Percentiles rank a stretch among this genome's conserved stretches.
These are phyloP conservation scores for Anorthoa munda DNA, from an alignment of 2,888 invertebrate genomes.

Conservation along the genomic window DNA sequence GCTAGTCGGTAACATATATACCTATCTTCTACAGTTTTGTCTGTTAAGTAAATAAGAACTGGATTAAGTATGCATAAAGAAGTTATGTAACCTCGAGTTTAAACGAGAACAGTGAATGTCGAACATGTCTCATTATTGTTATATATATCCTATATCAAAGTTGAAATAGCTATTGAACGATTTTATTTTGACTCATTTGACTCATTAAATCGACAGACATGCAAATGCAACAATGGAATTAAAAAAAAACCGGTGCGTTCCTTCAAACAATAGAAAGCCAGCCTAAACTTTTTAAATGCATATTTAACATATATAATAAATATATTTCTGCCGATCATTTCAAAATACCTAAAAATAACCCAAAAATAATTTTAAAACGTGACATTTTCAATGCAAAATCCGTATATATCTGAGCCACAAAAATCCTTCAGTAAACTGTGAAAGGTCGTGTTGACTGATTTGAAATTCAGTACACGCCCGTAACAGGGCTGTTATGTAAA, in stretches of 20 bases:
- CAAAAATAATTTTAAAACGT: neutral
- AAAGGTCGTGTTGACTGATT: conserved; percentile 53
- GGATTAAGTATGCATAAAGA: neutral
- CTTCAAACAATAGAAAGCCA: no score
- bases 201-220: neutral
- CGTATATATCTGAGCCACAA: conserved; percentile 5
- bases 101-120: no score
- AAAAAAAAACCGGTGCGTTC: no score
- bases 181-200: neutral
- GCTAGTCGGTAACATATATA: no score
- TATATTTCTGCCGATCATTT: neutral
- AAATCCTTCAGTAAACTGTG: conserved; percentile 25
- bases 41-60: neutral
- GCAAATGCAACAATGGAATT: neutral
- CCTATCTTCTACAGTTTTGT: no score
- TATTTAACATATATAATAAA: no score
- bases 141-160: neutral
- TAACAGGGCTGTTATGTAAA: conserved; percentile 57
- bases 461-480: conserved; percentile 51
- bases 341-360: neutral
- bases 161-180: neutral
- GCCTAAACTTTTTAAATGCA: no score
- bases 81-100: no score
- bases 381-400: conserved; percentile 11
- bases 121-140: neutral